These are phyloP conservation scores for Sphaerophoria rueppellii DNA, from an alignment of 2,888 invertebrate genomes.

Conservation along the genomic window DNA sequence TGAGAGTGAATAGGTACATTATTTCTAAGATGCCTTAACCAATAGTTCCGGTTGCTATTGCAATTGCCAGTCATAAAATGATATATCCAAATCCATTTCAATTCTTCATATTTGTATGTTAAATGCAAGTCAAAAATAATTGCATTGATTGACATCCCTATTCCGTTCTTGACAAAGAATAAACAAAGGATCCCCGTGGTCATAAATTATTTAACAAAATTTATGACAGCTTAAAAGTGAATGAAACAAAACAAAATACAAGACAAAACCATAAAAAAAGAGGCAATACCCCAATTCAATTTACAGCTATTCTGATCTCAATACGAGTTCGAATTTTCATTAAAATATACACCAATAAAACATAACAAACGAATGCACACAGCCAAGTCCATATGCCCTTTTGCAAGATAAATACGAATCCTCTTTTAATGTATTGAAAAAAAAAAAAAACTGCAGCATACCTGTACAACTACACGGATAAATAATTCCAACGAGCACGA, in stretches of 20 bases:
- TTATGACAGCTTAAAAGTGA: neutral
- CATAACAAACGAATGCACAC: conserved; percentile 3
- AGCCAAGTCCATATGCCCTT: conserved; percentile 3
- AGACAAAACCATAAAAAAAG: neutral
- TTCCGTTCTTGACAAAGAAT: neutral
- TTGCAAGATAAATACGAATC: conserved; percentile 6
- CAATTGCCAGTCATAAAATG: too few species aligned
- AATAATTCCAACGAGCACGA: conserved; percentile 63
- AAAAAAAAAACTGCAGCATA: conserved; percentile 36
- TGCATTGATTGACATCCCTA: too few species aligned
- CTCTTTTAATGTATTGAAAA: neutral
- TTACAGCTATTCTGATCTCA: conserved; percentile 43
- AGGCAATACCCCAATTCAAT: conserved; percentile 31
- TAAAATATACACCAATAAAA: conserved; percentile 5
- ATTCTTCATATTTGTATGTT: too few species aligned
- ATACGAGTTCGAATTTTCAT: neutral
- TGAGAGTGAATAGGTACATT: too few species aligned
- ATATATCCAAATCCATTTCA: too few species aligned
- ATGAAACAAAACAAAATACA: neutral
- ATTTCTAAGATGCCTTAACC: too few species aligned
- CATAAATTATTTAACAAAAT: neutral
- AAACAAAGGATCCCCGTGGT: neutral
- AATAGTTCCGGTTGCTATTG: too few species aligned
- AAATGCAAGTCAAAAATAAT: too few species aligned
- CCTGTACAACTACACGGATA: conserved; percentile 68